A percentile compares a stretch with the other conserved stretches of the same genome.
phyloP scores from a whole-genome alignment of 2,113 vertebrate species.

The Hypocryptadius cinnamomeus region DNA sequence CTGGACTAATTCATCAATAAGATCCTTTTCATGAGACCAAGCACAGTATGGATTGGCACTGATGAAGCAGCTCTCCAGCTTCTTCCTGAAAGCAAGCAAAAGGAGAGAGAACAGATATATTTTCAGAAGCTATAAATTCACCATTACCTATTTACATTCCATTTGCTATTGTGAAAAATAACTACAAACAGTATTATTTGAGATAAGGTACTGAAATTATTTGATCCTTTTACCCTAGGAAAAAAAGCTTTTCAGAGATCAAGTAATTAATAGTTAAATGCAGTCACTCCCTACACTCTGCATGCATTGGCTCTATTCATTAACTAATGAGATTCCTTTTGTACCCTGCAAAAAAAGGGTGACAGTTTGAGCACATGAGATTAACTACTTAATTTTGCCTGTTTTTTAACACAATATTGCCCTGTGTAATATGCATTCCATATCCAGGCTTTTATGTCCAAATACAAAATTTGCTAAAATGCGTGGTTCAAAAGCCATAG shows the following conservation, averaged over 20 bases:
- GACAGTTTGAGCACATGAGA: not conserved
- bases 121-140: not conserved
- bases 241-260: not conserved
- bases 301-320: not conserved
- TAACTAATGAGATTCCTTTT: not conserved
- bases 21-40: slow-evolving; percentile 21
- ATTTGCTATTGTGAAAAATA: not conserved
- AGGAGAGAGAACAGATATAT: not conserved
- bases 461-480: not conserved
- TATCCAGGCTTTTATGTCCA: not conserved
- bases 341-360: not conserved
- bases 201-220: not conserved
- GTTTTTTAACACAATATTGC: not conserved
- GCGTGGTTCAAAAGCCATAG: not conserved
- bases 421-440: not conserved
- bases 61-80: slow-evolving; percentile 43
- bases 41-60: slow-evolving; percentile 12
- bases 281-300: not conserved
- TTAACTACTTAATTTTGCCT: not conserved
- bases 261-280: not conserved
- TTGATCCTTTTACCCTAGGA: not conserved
- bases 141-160: not conserved
- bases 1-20: not conserved
- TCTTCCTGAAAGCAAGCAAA: slow-evolving; percentile 30
- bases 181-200: not conserved